Percentiles rank a stretch among this genome's conserved stretches.
These are phyloP conservation scores for Homarus americanus DNA, from an alignment of 1,140 invertebrate species.

Conservation along the genomic window DNA sequence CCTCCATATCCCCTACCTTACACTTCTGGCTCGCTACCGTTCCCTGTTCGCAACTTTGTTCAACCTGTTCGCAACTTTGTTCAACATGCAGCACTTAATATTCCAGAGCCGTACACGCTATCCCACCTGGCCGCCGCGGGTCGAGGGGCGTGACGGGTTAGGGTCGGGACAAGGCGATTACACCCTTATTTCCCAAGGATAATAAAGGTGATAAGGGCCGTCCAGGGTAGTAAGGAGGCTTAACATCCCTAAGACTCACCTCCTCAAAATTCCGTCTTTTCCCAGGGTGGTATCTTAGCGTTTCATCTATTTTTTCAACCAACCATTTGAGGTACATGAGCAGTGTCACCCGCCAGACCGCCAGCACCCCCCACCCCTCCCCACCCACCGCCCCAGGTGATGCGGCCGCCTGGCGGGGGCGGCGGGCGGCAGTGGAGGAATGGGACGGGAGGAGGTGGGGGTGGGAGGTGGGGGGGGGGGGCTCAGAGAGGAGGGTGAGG, in stretches of 20 bases:
- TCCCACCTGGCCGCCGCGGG: constrained; percentile 20
- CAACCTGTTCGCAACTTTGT: too few species aligned
- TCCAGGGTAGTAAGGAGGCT: not conserved
- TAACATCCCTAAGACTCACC: not conserved
- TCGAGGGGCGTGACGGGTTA: not conserved
- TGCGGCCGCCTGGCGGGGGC: not conserved
- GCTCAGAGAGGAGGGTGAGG: too few species aligned
- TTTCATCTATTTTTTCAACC: constrained; percentile 34
- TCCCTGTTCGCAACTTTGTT: constrained; percentile 55
- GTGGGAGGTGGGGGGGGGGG: not conserved
- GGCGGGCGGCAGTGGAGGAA: not conserved
- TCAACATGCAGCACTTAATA: constrained; percentile 62
- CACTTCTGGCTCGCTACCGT: constrained; percentile 44
- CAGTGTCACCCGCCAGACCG: constrained; percentile 42
- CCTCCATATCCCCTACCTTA: not conserved
- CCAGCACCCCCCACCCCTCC: constrained; percentile 1
- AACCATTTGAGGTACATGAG: constrained; percentile 47
- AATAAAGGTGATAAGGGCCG: not conserved
- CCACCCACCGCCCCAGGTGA: not conserved
- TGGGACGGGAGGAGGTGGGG: too few species aligned
- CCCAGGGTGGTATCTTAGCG: constrained; percentile 15
- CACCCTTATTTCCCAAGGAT: not conserved
- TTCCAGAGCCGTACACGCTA: constrained; percentile 39
- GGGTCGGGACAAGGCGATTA: not conserved
- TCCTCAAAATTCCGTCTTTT: constrained; percentile 36